phyloP scores from a whole-genome alignment of 2,888 invertebrate genomes.

The Sturmia bella region DNA sequence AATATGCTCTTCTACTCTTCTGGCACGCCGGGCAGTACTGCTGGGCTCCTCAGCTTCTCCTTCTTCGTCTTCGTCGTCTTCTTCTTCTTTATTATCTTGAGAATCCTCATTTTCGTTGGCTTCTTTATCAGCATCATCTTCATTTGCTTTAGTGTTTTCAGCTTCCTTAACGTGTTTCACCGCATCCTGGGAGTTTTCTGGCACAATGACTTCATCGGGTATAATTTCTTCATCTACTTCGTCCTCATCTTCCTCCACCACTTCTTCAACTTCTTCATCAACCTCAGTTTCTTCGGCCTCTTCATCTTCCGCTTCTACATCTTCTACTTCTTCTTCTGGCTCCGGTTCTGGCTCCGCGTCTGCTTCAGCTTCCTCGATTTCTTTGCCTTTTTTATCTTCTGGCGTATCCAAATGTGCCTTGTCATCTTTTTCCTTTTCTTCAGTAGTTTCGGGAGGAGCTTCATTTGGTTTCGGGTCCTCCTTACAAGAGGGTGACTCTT shows the following conservation, averaged over 20 bases:
- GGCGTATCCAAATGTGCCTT: neutral
- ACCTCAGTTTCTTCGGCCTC: conserved; percentile 54
- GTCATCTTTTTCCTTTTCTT: neutral
- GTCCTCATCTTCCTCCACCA: conserved; percentile 28
- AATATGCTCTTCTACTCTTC: conserved; percentile 72
- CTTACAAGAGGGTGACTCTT: neutral
- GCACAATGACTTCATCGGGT: conserved; percentile 60
- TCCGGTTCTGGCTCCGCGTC: conserved; percentile 45
- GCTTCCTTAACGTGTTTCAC: conserved; percentile 38
- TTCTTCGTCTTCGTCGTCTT: too few relatives aligned
- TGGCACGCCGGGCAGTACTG: conserved; percentile 66
- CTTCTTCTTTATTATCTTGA: conserved; percentile 31
- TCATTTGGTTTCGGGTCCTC: neutral
- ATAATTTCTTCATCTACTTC: conserved; percentile 62
- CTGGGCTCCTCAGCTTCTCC: conserved; percentile 58
- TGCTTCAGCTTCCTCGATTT: conserved; percentile 16
- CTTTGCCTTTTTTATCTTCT: neutral
- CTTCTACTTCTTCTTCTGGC: conserved; percentile 41
- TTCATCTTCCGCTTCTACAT: conserved; percentile 38
- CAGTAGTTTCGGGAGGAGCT: neutral
- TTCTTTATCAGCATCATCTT: conserved; percentile 32
- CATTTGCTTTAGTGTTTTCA: neutral
- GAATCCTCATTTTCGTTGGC: conserved; percentile 60
- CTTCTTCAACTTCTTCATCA: conserved; percentile 44
- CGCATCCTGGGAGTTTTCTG: conserved; percentile 40